Evolutionary conservation across 2,888 invertebrate genomes (phyloP), one percentile per base, ranked within the genome.

Genomic region (Eupithecia dodoneata): DNA sequence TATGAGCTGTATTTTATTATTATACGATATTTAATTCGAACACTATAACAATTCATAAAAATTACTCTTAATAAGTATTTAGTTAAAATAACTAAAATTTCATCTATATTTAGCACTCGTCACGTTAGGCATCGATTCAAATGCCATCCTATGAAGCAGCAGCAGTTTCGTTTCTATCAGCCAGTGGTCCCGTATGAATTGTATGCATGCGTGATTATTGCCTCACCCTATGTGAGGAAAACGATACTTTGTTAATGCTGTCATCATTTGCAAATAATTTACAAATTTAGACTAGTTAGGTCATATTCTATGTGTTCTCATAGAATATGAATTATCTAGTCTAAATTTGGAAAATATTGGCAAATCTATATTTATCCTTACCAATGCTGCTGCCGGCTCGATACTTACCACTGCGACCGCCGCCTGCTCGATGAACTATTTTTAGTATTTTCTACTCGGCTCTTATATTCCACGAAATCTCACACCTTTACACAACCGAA

Each of bases 211-310:
- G 73, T 71, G 78, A 74, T 72, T 70, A 79, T 72, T 74, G 71
- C 73, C 65, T 74, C 74, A 75, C 79, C 76, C 79, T 76, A 71
- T 59, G 75, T 67, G 77, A 76, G 74, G 81, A 80, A 77, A 75
- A 52, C 67, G 76, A 78, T 76, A 77, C 77, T 76, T 80, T 70
- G 71, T 71, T 81, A 80, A 77, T 79, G 72, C 67, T 76, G 63
- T 49, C 72, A 70, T 74, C 73, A 79, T 79, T 81, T 76, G 69
- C 41, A 78, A 71, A 76, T 73, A 77, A 79, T 78, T 79, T 71
- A 66, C 12, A 41, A 59, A 76, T 79, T 73, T 41, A 63, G 65
- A 18, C 44, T 15, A 18, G 44, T 59, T 59, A 9, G 9, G 18
- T 71, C 12, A 74, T 78, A 65, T 63, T 59, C 65, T 67, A n/a